Evolutionary conservation across 2,113 vertebrate genomes (phyloP).

Genomic region (Oryctolagus cuniculus): mOryCun1.1 NC_091438.1:108406501-108407000

Average conservation of each 20-base stretch:
- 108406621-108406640: background rate
- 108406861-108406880: background rate
- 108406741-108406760: background rate
- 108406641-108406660: background rate
- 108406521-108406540: slow-evolving; percentile 24
- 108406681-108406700: background rate
- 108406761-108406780: background rate
- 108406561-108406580: background rate
- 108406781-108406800: background rate
- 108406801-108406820: background rate
- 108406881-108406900: background rate
- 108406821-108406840: background rate
- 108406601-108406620: background rate
- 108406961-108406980: background rate
- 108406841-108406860: background rate
- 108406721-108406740: background rate
- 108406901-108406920: background rate
- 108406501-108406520: background rate
- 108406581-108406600: background rate
- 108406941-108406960: background rate
- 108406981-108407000: background rate
- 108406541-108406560: background rate
- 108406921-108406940: background rate
- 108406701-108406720: background rate
- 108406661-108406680: background rate